Percentiles rank a stretch among this genome's conserved stretches.
Conservation (phyloP, 2,888 invertebrate genomes). For the Pristionchus fissidentatus region DNA sequence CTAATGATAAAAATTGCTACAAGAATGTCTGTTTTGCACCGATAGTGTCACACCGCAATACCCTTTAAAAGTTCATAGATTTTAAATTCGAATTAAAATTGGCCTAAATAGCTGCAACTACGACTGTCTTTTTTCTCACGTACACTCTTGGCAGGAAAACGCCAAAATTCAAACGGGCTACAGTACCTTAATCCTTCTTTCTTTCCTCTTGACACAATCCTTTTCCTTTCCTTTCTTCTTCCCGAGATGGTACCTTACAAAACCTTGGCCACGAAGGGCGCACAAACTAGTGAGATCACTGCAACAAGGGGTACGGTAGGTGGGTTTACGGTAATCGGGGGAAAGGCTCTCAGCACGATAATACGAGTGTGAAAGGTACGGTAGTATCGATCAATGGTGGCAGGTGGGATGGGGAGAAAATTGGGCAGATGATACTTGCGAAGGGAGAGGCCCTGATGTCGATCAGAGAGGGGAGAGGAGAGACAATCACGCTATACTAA, state of each 20-base stretch:
- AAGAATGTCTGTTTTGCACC: no score
- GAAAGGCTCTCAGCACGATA: background rate
- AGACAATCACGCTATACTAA: background rate
- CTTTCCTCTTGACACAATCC: conserved; percentile 37
- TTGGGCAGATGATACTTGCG: no score
- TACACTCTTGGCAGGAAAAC: background rate
- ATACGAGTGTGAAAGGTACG: background rate
- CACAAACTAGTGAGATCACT: conserved; percentile 35
- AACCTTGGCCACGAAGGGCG: conserved; percentile 37
- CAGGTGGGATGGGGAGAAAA: conserved; percentile 16
- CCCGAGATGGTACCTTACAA: conserved; percentile 34
- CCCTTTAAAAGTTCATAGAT: no score
- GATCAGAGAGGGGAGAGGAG: background rate
- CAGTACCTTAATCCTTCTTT: conserved; percentile 25
- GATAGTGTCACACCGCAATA: no score
- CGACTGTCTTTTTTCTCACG: background rate
- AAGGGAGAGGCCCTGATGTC: background rate
- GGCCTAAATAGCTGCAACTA: no score
- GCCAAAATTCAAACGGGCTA: background rate
- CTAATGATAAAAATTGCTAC: no score
- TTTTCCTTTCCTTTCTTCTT: conserved; percentile 30
- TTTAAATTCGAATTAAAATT: no score
- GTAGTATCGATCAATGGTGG: background rate
- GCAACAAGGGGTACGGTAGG: background rate
- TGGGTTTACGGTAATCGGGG: no score